Percentiles rank a stretch among this genome's conserved stretches.
phyloP scores from a whole-genome alignment of 1,140 invertebrate species.

The Drosophila albomicans region DNA sequence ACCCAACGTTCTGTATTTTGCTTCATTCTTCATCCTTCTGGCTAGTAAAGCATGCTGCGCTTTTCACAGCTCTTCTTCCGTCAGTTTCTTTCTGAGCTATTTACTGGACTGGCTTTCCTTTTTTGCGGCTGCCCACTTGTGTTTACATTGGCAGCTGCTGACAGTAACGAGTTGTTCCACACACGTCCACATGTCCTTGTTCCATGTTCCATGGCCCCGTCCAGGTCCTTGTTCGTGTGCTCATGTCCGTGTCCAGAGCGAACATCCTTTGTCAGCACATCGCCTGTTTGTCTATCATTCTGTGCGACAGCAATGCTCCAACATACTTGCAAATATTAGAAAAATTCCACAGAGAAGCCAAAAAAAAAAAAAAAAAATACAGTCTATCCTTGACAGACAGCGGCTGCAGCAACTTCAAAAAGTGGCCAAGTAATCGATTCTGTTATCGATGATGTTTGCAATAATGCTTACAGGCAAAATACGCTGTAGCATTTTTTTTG shows the following conservation, averaged over 20 bases:
- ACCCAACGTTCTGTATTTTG: neutral
- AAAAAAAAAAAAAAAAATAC: conserved; percentile 42
- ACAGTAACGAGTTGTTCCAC: conserved; percentile 82
- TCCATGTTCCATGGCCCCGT: conserved; percentile 5
- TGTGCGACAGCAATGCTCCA: conserved; percentile 36
- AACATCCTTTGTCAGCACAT: conserved; percentile 79
- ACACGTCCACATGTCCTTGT: conserved; percentile 59
- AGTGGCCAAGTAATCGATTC: conserved; percentile 58
- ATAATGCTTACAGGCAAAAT: conserved; percentile 38
- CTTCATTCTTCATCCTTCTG: neutral
- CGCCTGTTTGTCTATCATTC: conserved; percentile 79
- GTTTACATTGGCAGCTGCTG: conserved; percentile 80
- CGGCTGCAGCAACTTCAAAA: conserved; percentile 26
- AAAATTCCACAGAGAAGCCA: conserved; percentile 21
- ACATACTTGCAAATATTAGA: conserved; percentile 68
- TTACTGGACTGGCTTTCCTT: conserved; percentile 56
- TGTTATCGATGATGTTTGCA: conserved; percentile 72
- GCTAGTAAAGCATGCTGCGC: conserved; percentile 32
- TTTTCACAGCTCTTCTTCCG: conserved; percentile 41
- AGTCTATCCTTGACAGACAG: conserved; percentile 6
- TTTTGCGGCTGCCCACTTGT: conserved; percentile 75
- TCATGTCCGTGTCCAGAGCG: conserved; percentile 36
- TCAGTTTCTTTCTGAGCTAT: conserved; percentile 50
- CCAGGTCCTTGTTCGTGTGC: conserved; percentile 27
- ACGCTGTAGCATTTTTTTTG: neutral